Evolutionary conservation across 1,140 invertebrate species (phyloP).

Genomic region (Amyelois transitella): DNA sequence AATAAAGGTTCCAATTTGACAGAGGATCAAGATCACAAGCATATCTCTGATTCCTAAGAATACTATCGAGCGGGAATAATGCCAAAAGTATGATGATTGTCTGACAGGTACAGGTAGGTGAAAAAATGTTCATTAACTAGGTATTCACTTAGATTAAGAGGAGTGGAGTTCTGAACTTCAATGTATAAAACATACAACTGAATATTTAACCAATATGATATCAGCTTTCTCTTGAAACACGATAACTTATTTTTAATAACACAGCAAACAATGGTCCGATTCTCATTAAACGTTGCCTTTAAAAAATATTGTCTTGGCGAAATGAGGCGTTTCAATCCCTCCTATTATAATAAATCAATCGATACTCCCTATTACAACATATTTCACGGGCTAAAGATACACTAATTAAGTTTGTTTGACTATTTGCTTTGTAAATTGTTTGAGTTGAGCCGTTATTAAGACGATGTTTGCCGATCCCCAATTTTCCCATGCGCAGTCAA

Average conservation of each 20-base stretch:
- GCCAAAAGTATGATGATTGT: too few species aligned
- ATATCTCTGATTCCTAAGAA: too few species aligned
- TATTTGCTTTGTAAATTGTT: constrained; percentile 65
- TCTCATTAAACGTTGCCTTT: background rate
- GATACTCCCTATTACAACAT: constrained; percentile 25
- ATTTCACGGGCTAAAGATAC: constrained; percentile 52
- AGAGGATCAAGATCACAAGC: too few species aligned
- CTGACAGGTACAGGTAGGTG: too few species aligned
- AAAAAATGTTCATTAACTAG: too few species aligned
- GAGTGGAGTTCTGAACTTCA: too few species aligned
- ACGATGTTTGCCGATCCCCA: constrained; percentile 33
- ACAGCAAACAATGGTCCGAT: background rate
- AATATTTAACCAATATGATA: too few species aligned
- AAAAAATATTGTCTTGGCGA: constrained; percentile 2
- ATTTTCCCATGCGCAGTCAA: constrained; percentile 32
- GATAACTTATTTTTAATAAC: background rate
- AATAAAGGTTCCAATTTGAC: too few species aligned
- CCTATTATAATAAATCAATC: constrained; percentile 38
- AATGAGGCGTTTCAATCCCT: constrained; percentile 43
- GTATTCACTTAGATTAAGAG: too few species aligned
- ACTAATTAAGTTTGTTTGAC: constrained; percentile 65
- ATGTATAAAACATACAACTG: too few species aligned
- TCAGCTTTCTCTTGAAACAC: too few species aligned
- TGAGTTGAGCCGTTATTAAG: constrained; percentile 57
- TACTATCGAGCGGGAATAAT: too few species aligned